A percentile compares a stretch with the other conserved stretches of the same genome.
Evolutionary conservation across 2,888 invertebrate genomes (phyloP).

Genomic region (Perizoma affinitatum): DNA sequence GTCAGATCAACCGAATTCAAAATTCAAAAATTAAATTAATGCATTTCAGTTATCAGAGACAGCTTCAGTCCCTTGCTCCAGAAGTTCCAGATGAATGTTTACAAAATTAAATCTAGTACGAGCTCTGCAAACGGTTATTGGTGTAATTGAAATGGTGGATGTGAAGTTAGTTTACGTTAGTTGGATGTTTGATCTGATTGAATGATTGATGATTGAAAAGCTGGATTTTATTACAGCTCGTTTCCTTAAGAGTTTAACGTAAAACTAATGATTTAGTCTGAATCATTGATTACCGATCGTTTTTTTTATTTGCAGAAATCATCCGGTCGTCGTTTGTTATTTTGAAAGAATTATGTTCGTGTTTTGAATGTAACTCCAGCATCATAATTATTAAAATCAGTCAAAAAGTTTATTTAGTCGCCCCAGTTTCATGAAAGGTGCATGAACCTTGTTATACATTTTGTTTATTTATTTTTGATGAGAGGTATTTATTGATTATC

Average conservation of each 20-base stretch:
- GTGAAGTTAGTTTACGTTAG: conserved; percentile 30
- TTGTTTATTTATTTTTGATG: neutral
- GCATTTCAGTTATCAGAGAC: conserved; percentile 28
- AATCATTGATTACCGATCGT: conserved; percentile 20
- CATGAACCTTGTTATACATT: neutral
- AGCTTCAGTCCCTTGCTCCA: conserved; percentile 18
- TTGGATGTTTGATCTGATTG: conserved; percentile 22
- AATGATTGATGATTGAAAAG: conserved; percentile 26
- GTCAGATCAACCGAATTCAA: conserved; percentile 17
- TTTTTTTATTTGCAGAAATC: conserved; percentile 3
- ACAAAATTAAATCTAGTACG: conserved; percentile 46
- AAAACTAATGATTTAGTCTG: conserved; percentile 13
- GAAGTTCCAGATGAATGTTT: conserved; percentile 40
- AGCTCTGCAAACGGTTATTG: conserved; percentile 33
- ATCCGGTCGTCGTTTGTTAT: conserved; percentile 2
- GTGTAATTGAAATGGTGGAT: conserved; percentile 38
- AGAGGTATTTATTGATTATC: neutral
- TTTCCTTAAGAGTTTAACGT: conserved; percentile 15
- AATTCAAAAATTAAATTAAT: conserved; percentile 29
- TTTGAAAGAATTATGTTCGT: conserved; percentile 26
- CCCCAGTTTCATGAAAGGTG: conserved; percentile 8
- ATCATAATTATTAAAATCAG: conserved; percentile 15
- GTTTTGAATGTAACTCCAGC: conserved; percentile 13
- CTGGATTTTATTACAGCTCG: conserved; percentile 27
- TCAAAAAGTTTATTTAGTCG: conserved; percentile 11